These are phyloP conservation scores for Pelobates fuscus DNA, from an alignment of 2,113 vertebrate genomes.

Conservation along the genomic window DNA sequence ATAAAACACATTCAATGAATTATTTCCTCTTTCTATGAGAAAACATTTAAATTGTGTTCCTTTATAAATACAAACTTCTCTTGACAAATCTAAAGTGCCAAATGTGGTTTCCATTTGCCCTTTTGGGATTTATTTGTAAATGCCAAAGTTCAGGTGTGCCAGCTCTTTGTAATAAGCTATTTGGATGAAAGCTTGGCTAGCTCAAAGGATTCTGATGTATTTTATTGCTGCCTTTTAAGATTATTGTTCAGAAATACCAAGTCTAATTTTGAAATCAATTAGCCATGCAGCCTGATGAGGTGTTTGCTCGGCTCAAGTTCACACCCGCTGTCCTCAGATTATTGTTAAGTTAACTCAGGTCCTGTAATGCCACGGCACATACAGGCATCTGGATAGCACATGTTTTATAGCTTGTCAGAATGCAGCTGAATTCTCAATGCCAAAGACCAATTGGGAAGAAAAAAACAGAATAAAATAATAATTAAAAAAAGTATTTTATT, in stretches of 20 bases:
- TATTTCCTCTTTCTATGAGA: conserved; percentile 70
- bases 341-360: conserved; percentile 78
- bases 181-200: conserved; percentile 84
- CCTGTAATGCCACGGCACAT: conserved; percentile 62
- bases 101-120: conserved; percentile 88
- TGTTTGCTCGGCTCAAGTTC: conserved; percentile 84
- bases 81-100: conserved; percentile 74
- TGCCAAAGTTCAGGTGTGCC: conserved; percentile 85
- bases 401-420: conserved; percentile 75
- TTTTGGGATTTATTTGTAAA: conserved; percentile 78
- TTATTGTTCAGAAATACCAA: conserved; percentile 89
- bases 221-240: conserved; percentile 91
- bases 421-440: conserved; percentile 68
- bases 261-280: conserved; percentile 93
- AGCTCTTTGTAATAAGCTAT: conserved; percentile 82
- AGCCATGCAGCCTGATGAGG: conserved; percentile 86
- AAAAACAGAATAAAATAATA: conserved; percentile 57
- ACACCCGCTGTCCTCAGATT: conserved; percentile 87
- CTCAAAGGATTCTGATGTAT: conserved; percentile 84
- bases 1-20: conserved; percentile 70
- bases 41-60: conserved; percentile 73
- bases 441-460: conserved; percentile 68
- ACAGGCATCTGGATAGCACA: conserved; percentile 84
- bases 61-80: conserved; percentile 71
- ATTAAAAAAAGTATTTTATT: conserved; percentile 53